phyloP scores from a whole-genome alignment of 2,888 invertebrate genomes.

The Pyrochroa serraticornis region DNA sequence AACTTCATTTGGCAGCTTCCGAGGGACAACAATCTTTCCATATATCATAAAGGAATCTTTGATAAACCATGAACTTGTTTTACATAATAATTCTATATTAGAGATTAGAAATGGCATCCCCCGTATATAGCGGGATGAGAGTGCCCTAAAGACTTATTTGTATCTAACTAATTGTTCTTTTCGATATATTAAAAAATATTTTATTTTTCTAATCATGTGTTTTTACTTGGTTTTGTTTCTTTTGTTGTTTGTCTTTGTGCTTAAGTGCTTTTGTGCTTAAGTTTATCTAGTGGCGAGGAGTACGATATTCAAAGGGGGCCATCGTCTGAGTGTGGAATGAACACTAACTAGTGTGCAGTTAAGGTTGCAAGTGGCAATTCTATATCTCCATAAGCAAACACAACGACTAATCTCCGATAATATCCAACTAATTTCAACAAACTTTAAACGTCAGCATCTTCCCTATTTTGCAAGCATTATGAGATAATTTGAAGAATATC shows the following conservation, averaged over 20 bases:
- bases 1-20: constrained; percentile 87
- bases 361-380: too few species aligned
- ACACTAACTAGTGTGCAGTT: constrained; percentile 45
- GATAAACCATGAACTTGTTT: constrained; percentile 22
- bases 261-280: neutral
- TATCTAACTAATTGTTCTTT: constrained; percentile 10
- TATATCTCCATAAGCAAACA: too few species aligned
- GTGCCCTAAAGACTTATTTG: constrained; percentile 20
- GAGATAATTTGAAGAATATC: too few species aligned
- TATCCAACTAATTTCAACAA: too few species aligned
- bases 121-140: constrained; percentile 31
- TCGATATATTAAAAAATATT: constrained; percentile 20
- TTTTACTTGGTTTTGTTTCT: constrained; percentile 32
- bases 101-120: constrained; percentile 26
- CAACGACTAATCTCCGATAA: too few species aligned
- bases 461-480: too few species aligned
- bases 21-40: constrained; percentile 99
- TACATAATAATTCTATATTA: constrained; percentile 35
- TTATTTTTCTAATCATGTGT: constrained; percentile 27
- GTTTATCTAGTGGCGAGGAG: too few species aligned
- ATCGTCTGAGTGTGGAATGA: constrained; percentile 49
- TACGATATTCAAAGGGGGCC: constrained; percentile 27
- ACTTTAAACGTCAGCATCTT: too few species aligned
- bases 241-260: neutral
- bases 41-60: constrained; percentile 74